phyloP scores from a whole-genome alignment of 2,797 vertebrate species.

The Gephyroberyx darwinii region DNA sequence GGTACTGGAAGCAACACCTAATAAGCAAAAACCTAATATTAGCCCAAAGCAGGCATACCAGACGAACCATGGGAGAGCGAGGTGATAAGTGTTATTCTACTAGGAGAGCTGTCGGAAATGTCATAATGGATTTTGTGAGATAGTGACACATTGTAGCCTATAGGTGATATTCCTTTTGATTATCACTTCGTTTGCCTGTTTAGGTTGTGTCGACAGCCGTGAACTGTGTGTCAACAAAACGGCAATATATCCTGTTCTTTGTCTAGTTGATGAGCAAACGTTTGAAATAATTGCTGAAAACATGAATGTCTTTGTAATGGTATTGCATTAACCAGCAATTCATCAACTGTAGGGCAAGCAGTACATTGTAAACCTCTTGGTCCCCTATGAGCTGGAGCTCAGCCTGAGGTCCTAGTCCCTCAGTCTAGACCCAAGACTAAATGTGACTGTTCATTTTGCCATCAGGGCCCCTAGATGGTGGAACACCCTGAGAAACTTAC shows the following conservation, averaged over 20 bases:
- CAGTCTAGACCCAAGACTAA: too few relatives aligned
- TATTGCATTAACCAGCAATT: conserved; percentile 40
- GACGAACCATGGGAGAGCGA: not conserved
- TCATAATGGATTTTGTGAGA: conserved; percentile 36
- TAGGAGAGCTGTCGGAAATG: conserved; percentile 41
- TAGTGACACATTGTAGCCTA: conserved; percentile 34
- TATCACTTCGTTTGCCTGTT: conserved; percentile 47
- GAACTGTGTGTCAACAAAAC: conserved; percentile 57
- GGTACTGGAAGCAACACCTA: conserved; percentile 14
- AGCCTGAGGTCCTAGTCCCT: too few relatives aligned
- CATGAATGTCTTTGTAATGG: conserved; percentile 49
- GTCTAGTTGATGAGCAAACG: conserved; percentile 32
- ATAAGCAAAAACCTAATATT: conserved; percentile 11
- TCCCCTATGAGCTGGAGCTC: too few relatives aligned
- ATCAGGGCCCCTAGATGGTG: too few relatives aligned
- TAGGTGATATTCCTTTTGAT: conserved; percentile 57
- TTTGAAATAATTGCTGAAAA: conserved; percentile 46
- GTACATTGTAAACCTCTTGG: not conserved
- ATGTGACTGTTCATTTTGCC: too few relatives aligned
- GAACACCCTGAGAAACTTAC: too few relatives aligned
- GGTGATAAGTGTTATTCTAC: conserved; percentile 27
- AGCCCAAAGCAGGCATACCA: conserved; percentile 21
- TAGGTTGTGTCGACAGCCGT: conserved; percentile 55
- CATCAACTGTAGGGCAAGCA: conserved; percentile 42
- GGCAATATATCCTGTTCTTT: conserved; percentile 28